Base-by-base conservation (phyloP, 2,113 vertebrate species). In the Neolamprologus caudopunctatus region DNA sequence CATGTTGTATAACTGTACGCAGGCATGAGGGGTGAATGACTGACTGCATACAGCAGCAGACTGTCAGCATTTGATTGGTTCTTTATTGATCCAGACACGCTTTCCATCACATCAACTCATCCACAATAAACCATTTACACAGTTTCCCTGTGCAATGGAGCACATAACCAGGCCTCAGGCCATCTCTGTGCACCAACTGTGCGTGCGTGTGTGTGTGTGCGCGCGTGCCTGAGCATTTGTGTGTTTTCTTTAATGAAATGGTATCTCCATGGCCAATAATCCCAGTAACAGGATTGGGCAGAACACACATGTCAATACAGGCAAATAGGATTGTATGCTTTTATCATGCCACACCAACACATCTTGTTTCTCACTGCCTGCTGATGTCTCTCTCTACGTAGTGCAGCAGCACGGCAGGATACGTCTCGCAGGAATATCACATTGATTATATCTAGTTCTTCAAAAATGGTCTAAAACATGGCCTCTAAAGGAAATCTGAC, bases 71-170 rank as follows among this genome's bases (percentile, higher is more conserved):
- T 95, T 96, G 96, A 96, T 96, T 96, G 96, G 95, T 95, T 94
- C 95, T 94, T 95, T 97, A 97, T 96, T 95, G 97, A 97, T 96
- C 90, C 92, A 89, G 95, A 95, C 95, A 96, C 93, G 95, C 97
- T 97, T 96, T 94, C 95, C 95, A 96, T 96, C 96, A 97, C 96
- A 96, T 97, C 96, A 94, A 95, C 96, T 97, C 94, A 97, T 97
- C 96, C 96, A 96, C 96, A 96, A 96, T 97, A 97, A 97, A 95
- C 95, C 97, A 97, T 97, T 97, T 97, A 97, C 97, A 95, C 94
- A 94, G 92, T 92, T 94, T 95, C 94, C 94, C 85, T 93, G 95
- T 94, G 96, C 95, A 96, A 96, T 96, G 95, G 96, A 95, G 92
- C 96, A 90, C 95, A 94, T 93, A 93, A 95, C 95, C 95, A 96